Percentiles rank a stretch among this genome's conserved stretches.
Evolutionary conservation across 2,888 invertebrate genomes (phyloP).

Genomic region (Cremastinae sp.): DNA sequence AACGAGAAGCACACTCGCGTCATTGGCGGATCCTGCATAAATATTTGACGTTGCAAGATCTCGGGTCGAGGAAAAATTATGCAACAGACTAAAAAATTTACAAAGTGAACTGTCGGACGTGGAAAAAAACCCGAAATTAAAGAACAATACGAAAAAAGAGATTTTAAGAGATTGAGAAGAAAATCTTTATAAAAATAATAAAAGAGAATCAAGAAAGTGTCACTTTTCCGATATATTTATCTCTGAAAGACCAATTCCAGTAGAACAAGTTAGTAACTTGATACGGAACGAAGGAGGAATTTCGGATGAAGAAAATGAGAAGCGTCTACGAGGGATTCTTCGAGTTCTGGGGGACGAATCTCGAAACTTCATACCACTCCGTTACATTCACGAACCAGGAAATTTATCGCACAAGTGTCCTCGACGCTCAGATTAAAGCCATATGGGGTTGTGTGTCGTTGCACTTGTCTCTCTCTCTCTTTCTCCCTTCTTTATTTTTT

Average conservation of each 20-base stretch:
- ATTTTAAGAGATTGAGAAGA: conserved; percentile 13
- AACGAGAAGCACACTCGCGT: neutral
- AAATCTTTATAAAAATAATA: neutral
- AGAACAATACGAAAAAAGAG: conserved; percentile 20
- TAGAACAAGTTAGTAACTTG: too few relatives aligned
- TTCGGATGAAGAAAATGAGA: conserved; percentile 25
- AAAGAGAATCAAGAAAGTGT: conserved; percentile 34
- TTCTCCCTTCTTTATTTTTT: too few relatives aligned
- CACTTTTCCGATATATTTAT: conserved; percentile 41
- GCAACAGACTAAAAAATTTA: conserved; percentile 1
- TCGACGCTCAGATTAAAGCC: conserved; percentile 60
- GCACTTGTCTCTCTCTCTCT: conserved; percentile 10
- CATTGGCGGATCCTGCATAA: conserved; percentile 37
- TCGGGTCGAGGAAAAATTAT: conserved; percentile 1
- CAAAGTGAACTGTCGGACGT: neutral
- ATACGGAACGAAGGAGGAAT: neutral
- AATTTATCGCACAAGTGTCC: neutral
- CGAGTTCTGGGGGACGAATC: conserved; percentile 48
- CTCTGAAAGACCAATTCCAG: conserved; percentile 22
- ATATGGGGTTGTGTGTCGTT: conserved; percentile 57
- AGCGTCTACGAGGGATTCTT: conserved; percentile 45
- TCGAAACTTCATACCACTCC: conserved; percentile 16
- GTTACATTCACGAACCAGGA: conserved; percentile 3
- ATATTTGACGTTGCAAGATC: conserved; percentile 43
- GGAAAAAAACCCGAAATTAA: conserved; percentile 19